Percentiles rank a stretch among this genome's conserved stretches.
phyloP scores from a whole-genome alignment of 2,797 vertebrate genomes.

The Enteromius treurensis region DNA sequence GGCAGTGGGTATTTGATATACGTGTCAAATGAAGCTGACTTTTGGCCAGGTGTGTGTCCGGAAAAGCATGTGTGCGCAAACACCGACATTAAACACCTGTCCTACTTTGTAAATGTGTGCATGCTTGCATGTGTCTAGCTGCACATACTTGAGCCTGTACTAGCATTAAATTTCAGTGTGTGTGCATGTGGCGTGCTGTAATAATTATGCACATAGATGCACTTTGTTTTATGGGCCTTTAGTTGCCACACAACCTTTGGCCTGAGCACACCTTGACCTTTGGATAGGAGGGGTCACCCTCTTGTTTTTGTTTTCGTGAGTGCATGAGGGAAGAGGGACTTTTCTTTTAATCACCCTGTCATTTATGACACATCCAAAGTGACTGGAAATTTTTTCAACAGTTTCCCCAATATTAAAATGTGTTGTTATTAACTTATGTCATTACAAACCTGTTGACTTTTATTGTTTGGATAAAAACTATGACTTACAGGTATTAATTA shows the following conservation, averaged over 20 bases:
- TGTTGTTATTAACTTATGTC: background rate
- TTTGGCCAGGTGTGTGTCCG: constrained; percentile 49
- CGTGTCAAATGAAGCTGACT: constrained; percentile 40
- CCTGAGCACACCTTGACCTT: constrained; percentile 67
- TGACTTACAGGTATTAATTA: background rate
- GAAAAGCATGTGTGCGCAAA: constrained; percentile 36
- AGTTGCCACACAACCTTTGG: constrained; percentile 78
- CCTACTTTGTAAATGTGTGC: constrained; percentile 41
- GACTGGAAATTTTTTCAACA: background rate
- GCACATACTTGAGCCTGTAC: background rate
- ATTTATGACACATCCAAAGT: constrained; percentile 13
- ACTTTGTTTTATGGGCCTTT: constrained; percentile 86
- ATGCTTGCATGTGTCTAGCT: constrained; percentile 31
- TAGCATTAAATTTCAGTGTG: background rate
- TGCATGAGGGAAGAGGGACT: constrained; percentile 21
- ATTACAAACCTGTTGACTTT: background rate
- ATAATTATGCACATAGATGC: constrained; percentile 57
- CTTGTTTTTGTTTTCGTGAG: constrained; percentile 51
- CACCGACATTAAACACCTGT: constrained; percentile 29
- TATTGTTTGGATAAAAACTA: background rate
- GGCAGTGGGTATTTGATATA: constrained; percentile 12
- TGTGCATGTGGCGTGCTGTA: constrained; percentile 20
- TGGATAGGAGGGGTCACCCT: constrained; percentile 48
- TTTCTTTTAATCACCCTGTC: constrained; percentile 6
- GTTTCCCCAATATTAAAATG: background rate